Base-by-base conservation (phyloP, 2,797 vertebrate genomes). In the Pseudochaenichthys georgianus region DNA sequence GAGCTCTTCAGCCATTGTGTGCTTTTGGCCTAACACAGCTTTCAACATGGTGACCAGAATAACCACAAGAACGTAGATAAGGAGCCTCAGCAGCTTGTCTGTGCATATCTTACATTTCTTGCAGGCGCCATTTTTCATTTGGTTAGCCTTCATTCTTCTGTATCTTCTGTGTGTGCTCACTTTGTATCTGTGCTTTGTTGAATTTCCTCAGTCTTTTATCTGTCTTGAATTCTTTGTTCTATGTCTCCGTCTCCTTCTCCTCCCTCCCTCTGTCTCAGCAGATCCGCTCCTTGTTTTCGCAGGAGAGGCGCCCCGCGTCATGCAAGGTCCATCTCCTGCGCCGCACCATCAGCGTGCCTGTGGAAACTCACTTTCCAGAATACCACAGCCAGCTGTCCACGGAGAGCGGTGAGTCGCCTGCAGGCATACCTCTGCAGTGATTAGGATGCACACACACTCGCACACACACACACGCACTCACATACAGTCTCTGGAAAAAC, bases 331-430 rank as follows among this genome's bases (percentile, higher is more conserved):
- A 95, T 64, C 90, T 95, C 38, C 87, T 96, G 73, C 92, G 95
- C 7, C 95, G 95, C 80, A 96, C 95, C 78, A 95, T 96, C 90
- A 96, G 95, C 41, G 95, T 96, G 74, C 95, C 95, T 1, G 94
- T 95, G 73, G 95, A 96, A 81, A 93, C 94, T 2, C 93, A 92
- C 67, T 94, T 94, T 77, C 93, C 93, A 63, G 93, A 93, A 54
- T 92, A 93, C 80, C 92, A 91, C 76, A 89, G 83, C 77, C 93
- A 94, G 87, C 73, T 90, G 77, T 94, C 92, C 75, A 89, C 84
- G 0, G 93, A 92, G 75, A 94, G 91, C 71, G 89, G 95, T 96
- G 82, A 95, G 95, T 92, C 51, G 70, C 75, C 76, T 3, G 57
- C 82, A 73, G 81, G 63, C 59, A 58, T 43, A 28, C 73, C 76